Evolutionary conservation across 1,140 invertebrate genomes (phyloP), one percentile per base, ranked within the genome.

Genomic region (Bombyx mandarina): DNA sequence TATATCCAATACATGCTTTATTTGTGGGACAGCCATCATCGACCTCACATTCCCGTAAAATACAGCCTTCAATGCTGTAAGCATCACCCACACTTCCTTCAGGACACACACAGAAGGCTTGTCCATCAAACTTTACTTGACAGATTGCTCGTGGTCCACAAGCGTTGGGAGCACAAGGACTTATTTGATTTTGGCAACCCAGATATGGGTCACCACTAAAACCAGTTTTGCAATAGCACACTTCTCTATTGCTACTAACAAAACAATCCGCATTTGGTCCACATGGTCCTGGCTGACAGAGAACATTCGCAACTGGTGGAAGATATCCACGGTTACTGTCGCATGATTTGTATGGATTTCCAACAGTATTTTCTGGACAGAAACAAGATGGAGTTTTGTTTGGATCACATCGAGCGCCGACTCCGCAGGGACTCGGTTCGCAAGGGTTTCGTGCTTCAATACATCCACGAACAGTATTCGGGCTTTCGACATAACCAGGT

Each of bases 401-500:
- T 9, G 93, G 91, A 86, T 97, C 94, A 73, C 95, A 97, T 47
- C 93, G 88, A 49, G 95, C 95, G 7, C 93, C 92, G 43, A 80
- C 71, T 43, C 95, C 95, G 77, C 96, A 97, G 1, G 93, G 92
- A 71, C 94, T 96, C 5, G 93, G 93, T 64, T 95, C 92, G 69
- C 95, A 96, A 1, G 93, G 92, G 79, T 96, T 94, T 35, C 90
- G 87, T 59, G 92, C 90, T 69, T 93, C 92, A 1, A 95, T 86
- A 71, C 95, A 96, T 42, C 95, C 95, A 74, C 94, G 89, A 49
- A 97, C 92, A 1, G 95, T 96, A 68, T 96, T 96, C 1, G 94
- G 94, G 78, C 93, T 95, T 86, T 96, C 95, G 9, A 96, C 89
- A 74, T 91, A 96, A 18, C 94, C 94, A 58, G 92, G 89, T 57